These are phyloP conservation scores for Euschistus heros DNA, from an alignment of 1,140 invertebrate genomes.

Conservation along the genomic window DNA sequence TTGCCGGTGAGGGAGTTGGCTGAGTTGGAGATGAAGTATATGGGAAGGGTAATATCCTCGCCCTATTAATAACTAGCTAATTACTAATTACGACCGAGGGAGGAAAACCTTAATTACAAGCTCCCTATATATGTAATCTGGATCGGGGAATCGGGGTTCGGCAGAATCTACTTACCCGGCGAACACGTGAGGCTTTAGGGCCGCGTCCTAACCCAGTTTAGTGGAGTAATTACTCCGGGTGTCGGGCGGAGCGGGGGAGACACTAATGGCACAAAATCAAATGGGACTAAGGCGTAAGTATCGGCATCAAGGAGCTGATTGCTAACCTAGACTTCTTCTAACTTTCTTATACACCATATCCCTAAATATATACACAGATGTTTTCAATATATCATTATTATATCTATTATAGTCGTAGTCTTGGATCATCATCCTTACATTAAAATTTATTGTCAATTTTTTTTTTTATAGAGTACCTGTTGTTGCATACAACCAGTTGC, in stretches of 20 bases:
- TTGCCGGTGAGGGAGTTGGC: not conserved
- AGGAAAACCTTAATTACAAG: constrained; percentile 26
- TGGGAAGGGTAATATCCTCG: constrained; percentile 20
- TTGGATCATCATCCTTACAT: too few relatives aligned
- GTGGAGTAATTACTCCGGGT: constrained; percentile 21
- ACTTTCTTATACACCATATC: too few relatives aligned
- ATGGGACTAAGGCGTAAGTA: not conserved
- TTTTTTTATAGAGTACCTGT: too few relatives aligned
- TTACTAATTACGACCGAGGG: constrained; percentile 22
- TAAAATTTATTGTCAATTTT: too few relatives aligned
- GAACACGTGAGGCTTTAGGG: constrained; percentile 4
- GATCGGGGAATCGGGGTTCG: constrained; percentile 17
- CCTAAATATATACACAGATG: too few relatives aligned
- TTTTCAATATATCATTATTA: too few relatives aligned
- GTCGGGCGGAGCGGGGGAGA: constrained; percentile 18
- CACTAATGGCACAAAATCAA: constrained; percentile 1
- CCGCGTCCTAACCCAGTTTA: constrained; percentile 22
- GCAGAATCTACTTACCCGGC: constrained; percentile 8
- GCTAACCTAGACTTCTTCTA: too few relatives aligned
- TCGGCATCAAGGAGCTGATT: too few relatives aligned
- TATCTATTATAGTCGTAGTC: too few relatives aligned
- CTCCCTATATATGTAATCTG: constrained; percentile 25
- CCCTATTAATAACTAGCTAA: constrained; percentile 27
- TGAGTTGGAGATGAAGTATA: constrained; percentile 6
- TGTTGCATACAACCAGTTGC: too few relatives aligned